A percentile compares a stretch with the other conserved stretches of the same genome.
phyloP scores from a whole-genome alignment of 2,113 vertebrate genomes.

The Eurypyga helias region DNA sequence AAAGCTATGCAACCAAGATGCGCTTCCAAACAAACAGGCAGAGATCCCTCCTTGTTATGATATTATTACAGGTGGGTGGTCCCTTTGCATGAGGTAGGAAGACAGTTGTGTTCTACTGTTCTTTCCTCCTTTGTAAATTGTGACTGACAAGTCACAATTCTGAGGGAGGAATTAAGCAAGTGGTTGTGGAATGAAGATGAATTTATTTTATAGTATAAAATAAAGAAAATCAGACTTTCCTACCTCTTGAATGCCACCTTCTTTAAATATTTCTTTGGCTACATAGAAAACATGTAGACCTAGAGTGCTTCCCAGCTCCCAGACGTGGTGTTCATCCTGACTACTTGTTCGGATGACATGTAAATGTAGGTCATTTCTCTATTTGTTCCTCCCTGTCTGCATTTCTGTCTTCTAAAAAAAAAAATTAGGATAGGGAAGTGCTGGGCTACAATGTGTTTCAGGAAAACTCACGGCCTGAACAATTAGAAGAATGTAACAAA shows the following conservation, averaged over 20 bases:
- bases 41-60: background rate
- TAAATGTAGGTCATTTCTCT: background rate
- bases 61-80: background rate
- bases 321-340: background rate
- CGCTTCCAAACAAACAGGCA: background rate
- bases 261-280: background rate
- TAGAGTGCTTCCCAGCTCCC: background rate
- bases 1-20: background rate
- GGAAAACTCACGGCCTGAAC: accelerated
- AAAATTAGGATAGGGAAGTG: background rate
- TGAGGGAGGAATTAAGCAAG: background rate
- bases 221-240: background rate
- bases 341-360: background rate
- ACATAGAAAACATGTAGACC: background rate
- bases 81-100: background rate
- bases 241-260: accelerated
- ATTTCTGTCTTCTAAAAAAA: background rate
- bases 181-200: background rate
- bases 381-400: background rate
- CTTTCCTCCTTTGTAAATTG: background rate
- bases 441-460: background rate
- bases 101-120: background rate
- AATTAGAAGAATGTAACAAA: background rate
- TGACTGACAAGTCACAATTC: background rate
- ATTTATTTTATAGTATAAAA: background rate